A percentile compares a stretch with the other conserved stretches of the same genome.
Evolutionary conservation across 2,888 invertebrate genomes (phyloP).

Genomic region (Notodonta dromedarius): DNA sequence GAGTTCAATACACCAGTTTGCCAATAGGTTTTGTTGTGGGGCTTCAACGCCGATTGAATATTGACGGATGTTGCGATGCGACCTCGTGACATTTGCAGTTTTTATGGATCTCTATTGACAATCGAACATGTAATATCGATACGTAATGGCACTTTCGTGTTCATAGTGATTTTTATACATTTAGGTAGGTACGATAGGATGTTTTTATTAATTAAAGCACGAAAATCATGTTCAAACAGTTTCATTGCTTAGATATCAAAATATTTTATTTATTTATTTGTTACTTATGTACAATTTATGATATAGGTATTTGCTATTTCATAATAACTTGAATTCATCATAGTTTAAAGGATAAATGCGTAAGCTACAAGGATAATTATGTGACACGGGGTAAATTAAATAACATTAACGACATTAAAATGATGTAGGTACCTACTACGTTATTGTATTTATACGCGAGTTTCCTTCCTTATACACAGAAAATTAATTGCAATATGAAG

Average conservation of each 20-base stretch:
- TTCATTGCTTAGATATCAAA: constrained; percentile 7
- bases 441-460: constrained; percentile 6
- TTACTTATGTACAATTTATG: not conserved
- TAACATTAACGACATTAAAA: constrained; percentile 10
- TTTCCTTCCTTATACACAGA: constrained; percentile 34
- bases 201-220: constrained; percentile 9
- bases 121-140: constrained; percentile 29
- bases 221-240: not conserved
- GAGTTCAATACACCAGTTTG: constrained; percentile 40
- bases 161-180: constrained; percentile 7
- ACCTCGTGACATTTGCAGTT: constrained; percentile 38
- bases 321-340: not conserved
- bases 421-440: constrained; percentile 12
- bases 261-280: not conserved
- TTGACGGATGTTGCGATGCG: constrained; percentile 23
- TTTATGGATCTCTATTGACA: constrained; percentile 38
- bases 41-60: constrained; percentile 33
- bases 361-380: constrained; percentile 26
- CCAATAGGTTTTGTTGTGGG: constrained; percentile 38
- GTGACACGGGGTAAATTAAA: constrained; percentile 16
- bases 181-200: too few relatives aligned
- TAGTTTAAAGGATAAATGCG: constrained; percentile 6
- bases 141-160: constrained; percentile 29
- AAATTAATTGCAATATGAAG: constrained; percentile 23
- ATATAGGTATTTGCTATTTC: not conserved